These are phyloP conservation scores for Callinectes sapidus DNA, from an alignment of 2,888 invertebrate genomes.

Conservation along the genomic window DNA sequence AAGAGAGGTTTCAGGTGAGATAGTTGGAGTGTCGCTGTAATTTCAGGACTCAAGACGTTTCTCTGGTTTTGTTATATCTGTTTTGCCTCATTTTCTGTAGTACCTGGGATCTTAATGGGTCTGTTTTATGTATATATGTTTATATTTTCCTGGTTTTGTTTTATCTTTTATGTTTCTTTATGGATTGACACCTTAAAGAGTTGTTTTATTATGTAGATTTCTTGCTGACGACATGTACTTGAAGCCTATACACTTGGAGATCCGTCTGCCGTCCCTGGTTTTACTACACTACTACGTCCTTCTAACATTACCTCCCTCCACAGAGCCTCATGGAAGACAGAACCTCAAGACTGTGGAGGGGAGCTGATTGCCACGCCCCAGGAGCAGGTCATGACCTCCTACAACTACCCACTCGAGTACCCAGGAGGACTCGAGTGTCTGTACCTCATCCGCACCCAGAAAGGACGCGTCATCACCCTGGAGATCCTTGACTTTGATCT, in stretches of 20 bases:
- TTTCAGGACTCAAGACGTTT: no score
- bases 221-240: no score
- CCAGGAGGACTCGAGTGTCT: conserved; percentile 97
- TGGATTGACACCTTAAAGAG: no score
- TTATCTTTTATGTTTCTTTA: no score
- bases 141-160: neutral
- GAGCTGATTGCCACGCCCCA: conserved; percentile 90
- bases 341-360: conserved; percentile 94
- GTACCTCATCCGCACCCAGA: conserved; percentile 92
- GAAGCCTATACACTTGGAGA: no score
- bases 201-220: no score
- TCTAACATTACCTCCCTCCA: neutral
- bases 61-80: no score
- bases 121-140: neutral
- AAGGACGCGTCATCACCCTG: conserved; percentile 91
- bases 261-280: no score
- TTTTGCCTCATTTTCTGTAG: no score
- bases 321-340: conserved; percentile 94
- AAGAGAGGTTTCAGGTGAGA: conserved; percentile 73
- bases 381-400: conserved; percentile 91
- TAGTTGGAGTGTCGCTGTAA: neutral
- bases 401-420: conserved; percentile 93
- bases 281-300: no score
- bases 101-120: no score
- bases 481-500: conserved; percentile 92